phyloP scores from a whole-genome alignment of 1,140 invertebrate genomes.

The Brachionus calyciflorus region DNA sequence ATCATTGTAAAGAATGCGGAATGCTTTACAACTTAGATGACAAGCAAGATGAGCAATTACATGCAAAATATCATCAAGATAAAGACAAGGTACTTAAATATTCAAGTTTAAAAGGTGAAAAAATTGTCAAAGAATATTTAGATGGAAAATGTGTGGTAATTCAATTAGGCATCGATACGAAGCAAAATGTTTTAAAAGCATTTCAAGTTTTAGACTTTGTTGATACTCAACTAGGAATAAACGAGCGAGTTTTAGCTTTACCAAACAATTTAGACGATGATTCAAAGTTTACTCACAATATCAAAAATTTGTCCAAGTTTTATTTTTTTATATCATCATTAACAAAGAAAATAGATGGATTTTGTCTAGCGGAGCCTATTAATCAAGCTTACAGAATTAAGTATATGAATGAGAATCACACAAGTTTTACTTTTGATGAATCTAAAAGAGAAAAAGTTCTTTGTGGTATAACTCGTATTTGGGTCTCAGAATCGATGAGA shows the following conservation, averaged over 20 bases:
- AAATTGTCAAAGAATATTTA: constrained; percentile 10
- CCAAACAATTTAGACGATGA: background rate
- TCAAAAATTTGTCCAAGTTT: constrained; percentile 41
- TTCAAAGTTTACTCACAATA: background rate
- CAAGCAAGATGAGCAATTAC: constrained; percentile 13
- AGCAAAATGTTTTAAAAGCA: background rate
- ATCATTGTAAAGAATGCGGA: constrained; percentile 28
- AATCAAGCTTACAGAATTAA: constrained; percentile 1
- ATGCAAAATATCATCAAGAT: constrained; percentile 10
- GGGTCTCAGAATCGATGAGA: constrained; percentile 20
- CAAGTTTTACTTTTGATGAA: constrained; percentile 13
- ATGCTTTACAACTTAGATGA: constrained; percentile 30
- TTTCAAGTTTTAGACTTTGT: constrained; percentile 26
- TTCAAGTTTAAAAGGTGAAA: background rate
- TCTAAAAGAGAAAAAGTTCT: background rate
- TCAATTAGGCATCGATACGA: constrained; percentile 17
- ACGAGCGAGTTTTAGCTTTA: background rate
- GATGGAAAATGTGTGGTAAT: constrained; percentile 35
- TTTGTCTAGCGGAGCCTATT: constrained; percentile 30
- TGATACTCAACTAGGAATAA: constrained; percentile 21
- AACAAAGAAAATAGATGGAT: constrained; percentile 16
- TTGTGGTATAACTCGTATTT: constrained; percentile 30
- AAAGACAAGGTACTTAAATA: background rate
- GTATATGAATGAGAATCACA: constrained; percentile 6
- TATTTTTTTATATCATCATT: constrained; percentile 23